phyloP scores from a whole-genome alignment of 1,140 invertebrate genomes.

The Choristoneura fumiferana region DNA sequence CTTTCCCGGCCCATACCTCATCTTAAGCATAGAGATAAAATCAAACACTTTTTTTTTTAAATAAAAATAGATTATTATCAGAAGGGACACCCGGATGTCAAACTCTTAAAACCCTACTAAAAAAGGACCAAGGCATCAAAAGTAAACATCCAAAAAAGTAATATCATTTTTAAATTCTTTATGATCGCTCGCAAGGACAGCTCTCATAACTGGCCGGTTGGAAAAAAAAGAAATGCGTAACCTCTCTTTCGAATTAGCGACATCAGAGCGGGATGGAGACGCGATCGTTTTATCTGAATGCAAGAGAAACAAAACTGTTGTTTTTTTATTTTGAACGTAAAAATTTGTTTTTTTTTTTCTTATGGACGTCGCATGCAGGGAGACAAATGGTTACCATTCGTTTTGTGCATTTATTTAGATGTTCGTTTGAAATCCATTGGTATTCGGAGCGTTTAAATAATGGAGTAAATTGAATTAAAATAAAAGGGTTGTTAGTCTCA shows the following conservation, averaged over 20 bases:
- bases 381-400: constrained; percentile 55
- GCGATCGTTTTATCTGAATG: constrained; percentile 34
- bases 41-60: constrained; percentile 12
- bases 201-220: constrained; percentile 46
- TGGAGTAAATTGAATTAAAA: constrained; percentile 9
- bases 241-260: constrained; percentile 29
- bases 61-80: constrained; percentile 19
- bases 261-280: constrained; percentile 26
- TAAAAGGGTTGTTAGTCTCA: no score
- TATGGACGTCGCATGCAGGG: constrained; percentile 49
- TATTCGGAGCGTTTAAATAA: constrained; percentile 17
- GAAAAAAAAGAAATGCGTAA: constrained; percentile 31
- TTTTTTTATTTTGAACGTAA: constrained; percentile 45
- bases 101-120: constrained; percentile 2
- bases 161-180: constrained; percentile 64
- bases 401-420: constrained; percentile 56
- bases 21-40: constrained; percentile 13
- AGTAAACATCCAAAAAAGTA: constrained; percentile 57
- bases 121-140: constrained; percentile 40
- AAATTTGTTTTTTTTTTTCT: constrained; percentile 50
- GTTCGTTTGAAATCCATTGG: constrained; percentile 36
- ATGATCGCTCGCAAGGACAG: constrained; percentile 47
- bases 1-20: constrained; percentile 2
- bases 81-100: constrained; percentile 17
- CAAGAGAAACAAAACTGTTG: constrained; percentile 56